Evolutionary conservation across 2,888 invertebrate species (phyloP), one percentile per base, ranked within the genome.

Genomic region (Lampropteryx suffumata): DNA sequence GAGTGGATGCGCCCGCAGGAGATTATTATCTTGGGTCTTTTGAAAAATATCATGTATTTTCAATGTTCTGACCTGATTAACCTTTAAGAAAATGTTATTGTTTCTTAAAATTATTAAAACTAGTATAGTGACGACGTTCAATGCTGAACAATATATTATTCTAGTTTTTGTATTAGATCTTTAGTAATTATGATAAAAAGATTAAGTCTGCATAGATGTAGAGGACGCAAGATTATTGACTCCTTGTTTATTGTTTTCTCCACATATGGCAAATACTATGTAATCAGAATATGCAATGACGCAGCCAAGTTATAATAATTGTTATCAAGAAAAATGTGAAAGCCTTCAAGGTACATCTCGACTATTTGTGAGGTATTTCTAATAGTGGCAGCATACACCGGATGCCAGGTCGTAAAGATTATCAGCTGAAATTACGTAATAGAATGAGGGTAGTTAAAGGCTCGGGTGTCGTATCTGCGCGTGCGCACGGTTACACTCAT

Each of bases 371-470:
- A 65, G 65, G 69, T 67, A 71, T 73, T 66, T 62, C 55, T 58
- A 59, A 57, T 63, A 55, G 57, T 48, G 50, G 50, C 57, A 41
- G 66, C 67, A 64, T 62, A 62, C 61, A 67, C 71, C 74, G 74
- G 76, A 77, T 75, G 71, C 68, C 61, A 53, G 39, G 64, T 71
- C 65, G 64, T 77, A 73, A 76, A 74, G 55, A 68, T 67, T 71
- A 74, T 72, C 76, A 73, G 71, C 69, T 72, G 67, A 71, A 67
- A 66, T 62, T 62, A 52, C 60, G 69, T 62, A 67, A 71, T 73
- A 67, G 65, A 67, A 71, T 62, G 76, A 69, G 76, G 84, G 80
- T 82, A 80, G 76, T 71, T 68, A 71, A 69, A 72, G 69, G 59
- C 67, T 61, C 59, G 47, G 71, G 78, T 73, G 74, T 79, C 77